These are phyloP conservation scores for Atrina japonica DNA, from an alignment of 2,888 invertebrate genomes.

Conservation along the genomic window DNA sequence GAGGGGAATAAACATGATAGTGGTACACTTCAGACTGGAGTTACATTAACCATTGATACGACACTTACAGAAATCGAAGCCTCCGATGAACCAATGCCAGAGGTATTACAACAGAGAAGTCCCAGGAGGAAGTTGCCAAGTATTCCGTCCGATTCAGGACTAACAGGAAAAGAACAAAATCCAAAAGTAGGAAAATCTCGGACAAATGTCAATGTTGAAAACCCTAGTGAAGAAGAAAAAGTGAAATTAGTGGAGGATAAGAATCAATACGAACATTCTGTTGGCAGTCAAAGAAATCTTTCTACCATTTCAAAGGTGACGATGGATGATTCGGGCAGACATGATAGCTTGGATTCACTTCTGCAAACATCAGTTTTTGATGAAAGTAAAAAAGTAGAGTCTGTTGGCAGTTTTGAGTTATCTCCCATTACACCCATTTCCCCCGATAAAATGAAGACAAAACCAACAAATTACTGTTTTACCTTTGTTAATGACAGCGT, in stretches of 20 bases:
- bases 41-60: no score
- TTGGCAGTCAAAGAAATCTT: background rate
- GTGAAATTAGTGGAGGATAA: background rate
- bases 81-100: no score
- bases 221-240: background rate
- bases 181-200: background rate
- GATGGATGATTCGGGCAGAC: slow-evolving; percentile 24
- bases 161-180: no score
- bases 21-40: no score
- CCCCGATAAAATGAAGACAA: slow-evolving; percentile 6
- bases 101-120: no score
- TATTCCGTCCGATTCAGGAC: no score
- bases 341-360: slow-evolving; percentile 24
- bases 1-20: no score
- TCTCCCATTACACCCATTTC: slow-evolving; percentile 26
- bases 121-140: no score
- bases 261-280: background rate
- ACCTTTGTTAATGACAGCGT: slow-evolving; percentile 28
- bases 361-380: slow-evolving; percentile 15
- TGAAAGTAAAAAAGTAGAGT: slow-evolving; percentile 10
- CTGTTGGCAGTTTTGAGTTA: slow-evolving; percentile 14
- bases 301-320: background rate
- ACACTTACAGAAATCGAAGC: no score
- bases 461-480: slow-evolving; percentile 10
- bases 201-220: background rate